Conservation (phyloP, 2,888 invertebrate species). For the Andrena flavipes region DNA sequence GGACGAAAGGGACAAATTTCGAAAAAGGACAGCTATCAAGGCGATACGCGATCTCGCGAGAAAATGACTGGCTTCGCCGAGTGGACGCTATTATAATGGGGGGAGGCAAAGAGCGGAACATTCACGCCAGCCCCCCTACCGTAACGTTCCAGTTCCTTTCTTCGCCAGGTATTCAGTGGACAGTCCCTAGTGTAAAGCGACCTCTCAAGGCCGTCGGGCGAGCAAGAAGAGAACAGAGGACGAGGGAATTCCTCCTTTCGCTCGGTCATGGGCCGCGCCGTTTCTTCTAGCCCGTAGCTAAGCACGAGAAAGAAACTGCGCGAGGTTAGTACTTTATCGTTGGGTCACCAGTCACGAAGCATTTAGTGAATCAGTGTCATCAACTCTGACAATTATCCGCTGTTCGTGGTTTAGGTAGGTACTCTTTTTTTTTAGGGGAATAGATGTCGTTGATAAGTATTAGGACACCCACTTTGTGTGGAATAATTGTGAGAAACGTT, state of each 20-base stretch:
- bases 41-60: conserved; percentile 10
- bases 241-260: conserved; percentile 45
- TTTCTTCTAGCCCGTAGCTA: conserved; percentile 11
- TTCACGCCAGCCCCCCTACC: conserved; percentile 25
- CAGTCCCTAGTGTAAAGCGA: conserved; percentile 61
- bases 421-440: too few relatives aligned
- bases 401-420: too few relatives aligned
- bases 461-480: too few relatives aligned
- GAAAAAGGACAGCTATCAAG: neutral
- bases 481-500: too few relatives aligned
- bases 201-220: conserved; percentile 64
- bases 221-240: conserved; percentile 27
- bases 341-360: too few relatives aligned
- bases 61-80: conserved; percentile 32
- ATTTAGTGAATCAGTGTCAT: too few relatives aligned
- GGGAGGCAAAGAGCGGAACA: conserved; percentile 2
- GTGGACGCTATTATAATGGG: conserved; percentile 43
- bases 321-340: too few relatives aligned
- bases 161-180: conserved; percentile 62
- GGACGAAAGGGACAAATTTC: neutral
- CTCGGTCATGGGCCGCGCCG: conserved; percentile 24
- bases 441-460: too few relatives aligned
- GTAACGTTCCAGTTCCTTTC: conserved; percentile 61
- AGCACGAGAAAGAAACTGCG: too few relatives aligned
- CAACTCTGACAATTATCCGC: too few relatives aligned